Percentiles rank a stretch among this genome's conserved stretches.
Conservation (phyloP, 2,797 vertebrate species). For the Spondyliosoma cantharus region DNA sequence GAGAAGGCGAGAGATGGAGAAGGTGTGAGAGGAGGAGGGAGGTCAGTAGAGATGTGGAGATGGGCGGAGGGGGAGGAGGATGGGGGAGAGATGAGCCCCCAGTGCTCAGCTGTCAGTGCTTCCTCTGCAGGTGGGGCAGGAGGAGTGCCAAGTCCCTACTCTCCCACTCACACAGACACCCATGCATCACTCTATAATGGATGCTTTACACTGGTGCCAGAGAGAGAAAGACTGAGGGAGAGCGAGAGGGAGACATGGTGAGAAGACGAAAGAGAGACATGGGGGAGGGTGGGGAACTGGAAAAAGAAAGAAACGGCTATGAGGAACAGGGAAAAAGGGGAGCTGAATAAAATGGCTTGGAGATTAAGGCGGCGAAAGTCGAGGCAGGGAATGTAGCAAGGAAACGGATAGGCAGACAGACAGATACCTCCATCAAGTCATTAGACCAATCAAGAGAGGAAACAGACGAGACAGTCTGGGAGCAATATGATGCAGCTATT, state of each 20-base stretch:
- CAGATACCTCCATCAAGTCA: conserved; percentile 65
- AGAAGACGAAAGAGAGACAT: conserved; percentile 68
- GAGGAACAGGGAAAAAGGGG: conserved; percentile 61
- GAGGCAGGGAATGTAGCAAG: conserved; percentile 29
- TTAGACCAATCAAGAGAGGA: conserved; percentile 78
- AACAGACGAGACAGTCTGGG: conserved; percentile 78
- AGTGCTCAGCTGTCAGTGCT: conserved; percentile 87
- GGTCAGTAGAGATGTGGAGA: conserved; percentile 79
- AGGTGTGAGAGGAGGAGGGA: conserved; percentile 81
- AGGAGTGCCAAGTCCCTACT: conserved; percentile 84
- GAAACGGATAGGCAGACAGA: conserved; percentile 36
- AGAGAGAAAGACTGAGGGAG: conserved; percentile 74
- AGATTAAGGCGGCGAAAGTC: conserved; percentile 51
- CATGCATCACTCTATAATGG: conserved; percentile 88
- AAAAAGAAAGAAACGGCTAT: conserved; percentile 74
- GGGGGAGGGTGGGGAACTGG: conserved; percentile 58
- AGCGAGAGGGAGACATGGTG: conserved; percentile 70
- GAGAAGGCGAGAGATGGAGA: conserved; percentile 53
- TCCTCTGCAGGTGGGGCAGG: conserved; percentile 90
- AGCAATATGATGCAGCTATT: conserved; percentile 72
- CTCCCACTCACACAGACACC: conserved; percentile 86
- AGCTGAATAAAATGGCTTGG: conserved; percentile 63
- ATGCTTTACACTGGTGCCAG: conserved; percentile 86
- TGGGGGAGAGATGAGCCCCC: conserved; percentile 70
- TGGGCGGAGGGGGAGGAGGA: conserved; percentile 64